Evolutionary conservation across 2,113 vertebrate genomes (phyloP).

Genomic region (Trachemys scripta): DNA sequence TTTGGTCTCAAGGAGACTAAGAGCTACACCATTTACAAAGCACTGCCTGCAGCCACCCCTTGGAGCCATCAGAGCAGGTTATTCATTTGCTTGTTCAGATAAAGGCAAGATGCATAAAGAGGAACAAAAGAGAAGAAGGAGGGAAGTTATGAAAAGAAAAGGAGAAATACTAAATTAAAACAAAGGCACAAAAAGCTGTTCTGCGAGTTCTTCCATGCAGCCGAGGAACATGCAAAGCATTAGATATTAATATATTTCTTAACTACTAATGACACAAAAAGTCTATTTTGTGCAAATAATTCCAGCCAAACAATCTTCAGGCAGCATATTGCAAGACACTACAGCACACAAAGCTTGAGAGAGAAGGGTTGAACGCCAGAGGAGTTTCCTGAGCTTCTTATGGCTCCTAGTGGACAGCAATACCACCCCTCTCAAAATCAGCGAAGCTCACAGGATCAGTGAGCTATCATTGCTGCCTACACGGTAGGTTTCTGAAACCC

Average conservation of each 20-base stretch:
- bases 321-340: neutral
- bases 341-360: neutral
- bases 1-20: conserved; percentile 4
- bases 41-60: conserved; percentile 50
- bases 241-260: neutral
- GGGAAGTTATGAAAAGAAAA: neutral
- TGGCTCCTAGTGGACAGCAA: neutral
- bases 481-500: neutral
- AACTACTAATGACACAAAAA: conserved; percentile 11
- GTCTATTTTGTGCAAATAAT: conserved; percentile 49
- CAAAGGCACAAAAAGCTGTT: conserved; percentile 24
- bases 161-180: conserved; percentile 29
- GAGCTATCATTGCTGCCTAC: neutral
- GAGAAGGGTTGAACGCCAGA: neutral
- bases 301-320: conserved; percentile 59
- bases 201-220: neutral
- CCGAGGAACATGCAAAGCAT: conserved; percentile 13
- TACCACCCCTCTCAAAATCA: conserved; percentile 36
- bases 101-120: neutral
- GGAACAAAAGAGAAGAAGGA: neutral
- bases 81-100: neutral
- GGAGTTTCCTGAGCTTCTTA: neutral
- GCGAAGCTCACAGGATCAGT: conserved; percentile 22
- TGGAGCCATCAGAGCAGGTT: neutral
- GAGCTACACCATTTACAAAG: conserved; percentile 23